Percentiles rank a stretch among this genome's conserved stretches.
Conservation (phyloP, 2,888 invertebrate species). For the Drosophila quasianomalipes region DNA sequence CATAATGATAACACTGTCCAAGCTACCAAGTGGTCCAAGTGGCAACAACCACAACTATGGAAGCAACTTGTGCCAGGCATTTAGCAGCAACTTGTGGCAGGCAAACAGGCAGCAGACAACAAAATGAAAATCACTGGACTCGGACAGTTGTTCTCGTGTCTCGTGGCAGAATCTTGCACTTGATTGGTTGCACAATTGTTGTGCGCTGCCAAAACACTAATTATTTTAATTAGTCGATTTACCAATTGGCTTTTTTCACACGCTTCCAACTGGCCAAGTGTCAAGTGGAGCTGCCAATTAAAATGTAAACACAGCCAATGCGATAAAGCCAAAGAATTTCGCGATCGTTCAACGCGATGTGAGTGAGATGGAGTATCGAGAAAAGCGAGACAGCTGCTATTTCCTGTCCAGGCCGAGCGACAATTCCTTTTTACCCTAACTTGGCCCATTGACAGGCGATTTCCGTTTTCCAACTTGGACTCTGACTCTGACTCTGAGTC, state of each 20-base stretch:
- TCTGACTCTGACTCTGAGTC: background rate
- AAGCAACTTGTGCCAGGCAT: slow-evolving; percentile 35
- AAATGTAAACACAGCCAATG: slow-evolving; percentile 48
- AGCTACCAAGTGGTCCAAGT: slow-evolving; percentile 25
- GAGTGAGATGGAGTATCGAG: background rate
- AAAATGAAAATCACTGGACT: slow-evolving; percentile 16
- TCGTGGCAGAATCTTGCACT: slow-evolving; percentile 31
- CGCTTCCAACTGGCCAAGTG: slow-evolving; percentile 38
- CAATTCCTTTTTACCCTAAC: slow-evolving; percentile 52
- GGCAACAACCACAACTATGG: background rate
- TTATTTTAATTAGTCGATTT: slow-evolving; percentile 74
- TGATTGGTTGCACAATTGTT: slow-evolving; percentile 53
- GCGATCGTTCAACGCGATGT: slow-evolving; percentile 8
- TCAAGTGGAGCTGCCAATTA: slow-evolving; percentile 43
- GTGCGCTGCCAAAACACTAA: slow-evolving; percentile 51
- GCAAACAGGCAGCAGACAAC: slow-evolving; percentile 16
- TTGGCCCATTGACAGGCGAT: slow-evolving; percentile 72
- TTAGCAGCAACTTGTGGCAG: slow-evolving; percentile 51
- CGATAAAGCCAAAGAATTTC: slow-evolving; percentile 20
- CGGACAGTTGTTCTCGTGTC: background rate
- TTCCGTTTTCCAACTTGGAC: slow-evolving; percentile 52
- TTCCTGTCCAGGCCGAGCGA: slow-evolving; percentile 54
- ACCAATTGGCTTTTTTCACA: slow-evolving; percentile 58
- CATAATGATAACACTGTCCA: slow-evolving; percentile 74
- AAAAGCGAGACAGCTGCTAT: slow-evolving; percentile 25